Conservation (phyloP, 2,797 vertebrate genomes). For the Chloroceryle inda region DNA sequence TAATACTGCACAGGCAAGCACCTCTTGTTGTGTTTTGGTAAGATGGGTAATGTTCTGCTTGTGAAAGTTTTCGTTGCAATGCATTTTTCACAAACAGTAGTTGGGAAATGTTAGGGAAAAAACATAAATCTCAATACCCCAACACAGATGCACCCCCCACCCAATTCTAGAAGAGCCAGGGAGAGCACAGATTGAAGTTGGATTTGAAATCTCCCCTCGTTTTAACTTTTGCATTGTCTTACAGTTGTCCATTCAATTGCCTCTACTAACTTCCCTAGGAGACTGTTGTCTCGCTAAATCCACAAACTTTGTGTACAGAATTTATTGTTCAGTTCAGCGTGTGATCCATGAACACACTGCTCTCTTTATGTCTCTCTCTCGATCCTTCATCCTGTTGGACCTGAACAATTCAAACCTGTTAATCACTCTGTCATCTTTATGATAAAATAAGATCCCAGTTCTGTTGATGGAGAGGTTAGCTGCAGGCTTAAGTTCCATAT, state of each 20-base stretch:
- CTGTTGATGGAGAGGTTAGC: neutral
- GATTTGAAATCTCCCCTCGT: neutral
- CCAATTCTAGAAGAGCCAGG: neutral
- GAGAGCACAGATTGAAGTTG: neutral
- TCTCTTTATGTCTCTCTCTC: neutral
- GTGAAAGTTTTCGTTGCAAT: neutral
- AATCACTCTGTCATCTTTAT: neutral
- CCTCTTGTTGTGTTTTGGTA: neutral
- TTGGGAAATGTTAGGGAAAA: neutral
- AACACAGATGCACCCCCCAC: no score
- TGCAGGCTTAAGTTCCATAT: neutral
- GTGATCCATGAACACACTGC: neutral
- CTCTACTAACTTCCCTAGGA: neutral
- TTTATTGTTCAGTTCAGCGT: neutral
- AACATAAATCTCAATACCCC: neutral
- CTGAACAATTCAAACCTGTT: neutral
- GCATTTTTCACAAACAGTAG: neutral
- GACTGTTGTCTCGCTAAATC: neutral
- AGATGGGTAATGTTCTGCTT: neutral
- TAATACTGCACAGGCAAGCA: neutral
- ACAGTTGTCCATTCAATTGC: neutral
- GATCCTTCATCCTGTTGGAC: neutral
- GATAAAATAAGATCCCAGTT: neutral
- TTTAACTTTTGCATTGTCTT: neutral
- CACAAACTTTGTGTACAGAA: neutral